Base-by-base conservation (phyloP, 2,888 invertebrate species). In the Idaea straminata region DNA sequence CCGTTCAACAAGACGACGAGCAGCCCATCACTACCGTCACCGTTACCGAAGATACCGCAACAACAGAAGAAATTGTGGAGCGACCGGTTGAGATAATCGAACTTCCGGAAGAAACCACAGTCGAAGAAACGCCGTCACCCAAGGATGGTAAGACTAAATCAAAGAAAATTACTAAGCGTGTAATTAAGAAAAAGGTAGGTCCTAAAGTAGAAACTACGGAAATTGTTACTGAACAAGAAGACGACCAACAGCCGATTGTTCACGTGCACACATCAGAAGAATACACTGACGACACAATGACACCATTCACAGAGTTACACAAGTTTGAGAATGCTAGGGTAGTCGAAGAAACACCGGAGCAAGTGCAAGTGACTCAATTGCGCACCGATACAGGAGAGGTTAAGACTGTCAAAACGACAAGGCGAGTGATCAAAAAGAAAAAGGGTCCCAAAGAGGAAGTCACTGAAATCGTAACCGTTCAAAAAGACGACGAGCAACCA, bases 111-210 rank as follows among this genome's bases (percentile, higher is more conserved):
- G 75, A 80, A 62, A 75, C 59, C 65, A 70, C 69, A 64, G 76
- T 83, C 47, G 76, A 71, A 38, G 81, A 81, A 72, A 73, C 79
- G 7, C 69, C 63, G n/a, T 74, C 74, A 16, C 77, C 79, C 62
- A 25, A 25, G 25, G 78, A 80, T 59, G 79, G 80, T 71, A 77
- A 68, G 66, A 16, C 71, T 2, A 75, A 70, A 15, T 83, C 84
- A 67, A 80, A 82, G 64, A 70, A 81, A 7, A 70, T 85, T 10
- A 83, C 79, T 62, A 86, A 83, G 67, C 82, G 82, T 5, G 71
- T 82, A 0, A 84, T 87, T 16, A 89, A 76, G 87, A 91, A 35
- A 72, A 89, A 64, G 87, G 86, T 67, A 87, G 68, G 78, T 16
- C 70, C 82, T 82, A 63, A 74, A 73, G 67, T 80, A 69, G 64